These are phyloP conservation scores for Patiria miniata DNA, from an alignment of 35 echinoderm and acorn worm genomes.

Conservation along the genomic window DNA sequence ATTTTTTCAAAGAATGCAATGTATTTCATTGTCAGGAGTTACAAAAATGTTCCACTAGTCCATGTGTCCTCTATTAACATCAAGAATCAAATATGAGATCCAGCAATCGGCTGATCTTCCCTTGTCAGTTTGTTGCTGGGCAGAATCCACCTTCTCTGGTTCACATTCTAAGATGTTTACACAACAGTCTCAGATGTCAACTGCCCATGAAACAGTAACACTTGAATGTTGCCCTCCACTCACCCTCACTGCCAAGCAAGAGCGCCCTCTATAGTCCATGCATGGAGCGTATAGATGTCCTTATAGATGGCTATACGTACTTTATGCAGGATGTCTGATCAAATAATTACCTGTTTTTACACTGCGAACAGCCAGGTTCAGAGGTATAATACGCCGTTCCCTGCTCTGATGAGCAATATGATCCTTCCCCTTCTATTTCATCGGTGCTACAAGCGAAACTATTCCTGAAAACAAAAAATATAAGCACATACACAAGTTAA, in stretches of 20 bases:
- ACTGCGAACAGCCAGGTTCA: slow-evolving; percentile 23
- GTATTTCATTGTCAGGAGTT: too few relatives aligned
- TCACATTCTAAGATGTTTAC: too few relatives aligned
- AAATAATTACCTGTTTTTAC: slow-evolving; percentile 16
- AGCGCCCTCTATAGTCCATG: not conserved
- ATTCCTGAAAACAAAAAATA: slow-evolving; percentile 19
- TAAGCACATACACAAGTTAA: not conserved
- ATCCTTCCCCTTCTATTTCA: slow-evolving; percentile 11
- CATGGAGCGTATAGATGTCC: not conserved
- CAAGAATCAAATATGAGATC: too few relatives aligned
- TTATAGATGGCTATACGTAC: not conserved
- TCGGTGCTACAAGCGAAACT: slow-evolving; percentile 12
- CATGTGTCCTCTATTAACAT: too few relatives aligned
- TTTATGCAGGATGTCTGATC: not conserved
- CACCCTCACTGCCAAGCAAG: not conserved
- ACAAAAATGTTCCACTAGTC: too few relatives aligned
- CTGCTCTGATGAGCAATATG: slow-evolving; percentile 17
- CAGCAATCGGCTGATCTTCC: too few relatives aligned
- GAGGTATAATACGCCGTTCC: slow-evolving; percentile 20
- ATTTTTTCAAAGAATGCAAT: too few relatives aligned
- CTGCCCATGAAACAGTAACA: not conserved
- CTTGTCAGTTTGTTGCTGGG: too few relatives aligned
- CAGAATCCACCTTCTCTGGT: too few relatives aligned
- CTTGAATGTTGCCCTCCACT: too few relatives aligned
- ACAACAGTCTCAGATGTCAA: not conserved